Evolutionary conservation across 2,113 vertebrate genomes (phyloP).

Genomic region (Calidris pugnax): DNA sequence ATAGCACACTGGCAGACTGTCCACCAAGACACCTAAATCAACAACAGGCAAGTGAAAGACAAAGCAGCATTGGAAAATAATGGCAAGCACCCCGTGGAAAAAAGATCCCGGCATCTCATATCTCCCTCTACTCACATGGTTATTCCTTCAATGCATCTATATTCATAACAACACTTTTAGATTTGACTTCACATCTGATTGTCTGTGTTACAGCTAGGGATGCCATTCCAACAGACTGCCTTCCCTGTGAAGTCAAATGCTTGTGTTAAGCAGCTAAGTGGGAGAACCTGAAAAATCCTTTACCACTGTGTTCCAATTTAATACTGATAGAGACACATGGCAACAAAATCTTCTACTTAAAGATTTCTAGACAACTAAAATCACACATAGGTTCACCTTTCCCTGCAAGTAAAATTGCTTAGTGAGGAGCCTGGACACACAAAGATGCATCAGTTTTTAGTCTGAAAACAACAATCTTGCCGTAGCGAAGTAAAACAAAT

Average conservation of each 20-base stretch:
- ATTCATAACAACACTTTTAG: not conserved
- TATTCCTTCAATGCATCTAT: not conserved
- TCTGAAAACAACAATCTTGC: not conserved
- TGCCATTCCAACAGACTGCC: not conserved
- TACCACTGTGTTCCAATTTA: not conserved
- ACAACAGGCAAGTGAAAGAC: not conserved
- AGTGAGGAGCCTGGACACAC: not conserved
- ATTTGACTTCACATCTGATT: not conserved
- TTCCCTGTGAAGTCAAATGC: not conserved
- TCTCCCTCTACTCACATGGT: rapidly evolving
- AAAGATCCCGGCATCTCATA: not conserved
- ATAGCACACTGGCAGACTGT: not conserved
- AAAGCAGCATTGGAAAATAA: not conserved
- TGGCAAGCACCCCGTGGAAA: not conserved
- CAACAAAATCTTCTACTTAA: not conserved
- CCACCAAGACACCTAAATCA: not conserved
- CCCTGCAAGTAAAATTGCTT: not conserved
- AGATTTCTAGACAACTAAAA: not conserved
- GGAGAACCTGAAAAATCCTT: not conserved
- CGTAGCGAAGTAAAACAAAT: not conserved
- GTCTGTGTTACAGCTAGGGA: not conserved
- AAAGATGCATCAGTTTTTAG: not conserved
- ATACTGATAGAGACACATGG: not conserved
- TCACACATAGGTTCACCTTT: not conserved
- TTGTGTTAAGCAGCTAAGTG: not conserved